Conservation (phyloP, 2,888 invertebrate genomes). For the Andricus curvator region DNA sequence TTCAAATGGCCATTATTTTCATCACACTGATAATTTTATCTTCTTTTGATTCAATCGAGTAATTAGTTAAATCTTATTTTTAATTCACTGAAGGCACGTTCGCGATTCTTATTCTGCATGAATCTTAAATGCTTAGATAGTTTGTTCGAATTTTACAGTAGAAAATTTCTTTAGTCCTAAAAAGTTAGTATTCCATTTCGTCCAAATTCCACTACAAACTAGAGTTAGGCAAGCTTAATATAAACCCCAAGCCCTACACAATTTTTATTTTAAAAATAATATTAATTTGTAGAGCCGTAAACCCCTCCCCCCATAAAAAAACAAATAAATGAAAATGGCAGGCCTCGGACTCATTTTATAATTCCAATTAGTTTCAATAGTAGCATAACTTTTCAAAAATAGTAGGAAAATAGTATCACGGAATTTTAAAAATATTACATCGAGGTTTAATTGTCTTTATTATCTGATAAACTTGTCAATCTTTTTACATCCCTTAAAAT, state of each 20-base stretch:
- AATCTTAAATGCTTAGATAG: not conserved
- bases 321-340: too few species aligned
- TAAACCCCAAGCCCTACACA: not conserved
- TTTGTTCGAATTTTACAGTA: not conserved
- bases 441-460: too few species aligned
- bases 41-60: not conserved
- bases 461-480: too few species aligned
- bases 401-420: too few species aligned
- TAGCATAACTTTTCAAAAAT: too few species aligned
- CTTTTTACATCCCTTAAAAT: too few species aligned
- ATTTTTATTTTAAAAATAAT: not conserved
- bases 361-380: too few species aligned
- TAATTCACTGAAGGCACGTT: not conserved
- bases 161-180: not conserved
- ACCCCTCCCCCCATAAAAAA: too few species aligned
- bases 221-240: not conserved
- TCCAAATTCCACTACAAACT: conserved; percentile 26
- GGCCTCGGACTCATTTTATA: too few species aligned
- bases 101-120: too few species aligned
- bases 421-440: too few species aligned
- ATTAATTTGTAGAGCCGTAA: not conserved
- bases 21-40: not conserved
- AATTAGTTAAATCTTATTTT: not conserved
- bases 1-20: not conserved
- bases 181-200: not conserved